A percentile compares a stretch with the other conserved stretches of the same genome.
These are phyloP conservation scores for Pandemis corylana DNA, from an alignment of 2,888 invertebrate species.

Conservation along the genomic window DNA sequence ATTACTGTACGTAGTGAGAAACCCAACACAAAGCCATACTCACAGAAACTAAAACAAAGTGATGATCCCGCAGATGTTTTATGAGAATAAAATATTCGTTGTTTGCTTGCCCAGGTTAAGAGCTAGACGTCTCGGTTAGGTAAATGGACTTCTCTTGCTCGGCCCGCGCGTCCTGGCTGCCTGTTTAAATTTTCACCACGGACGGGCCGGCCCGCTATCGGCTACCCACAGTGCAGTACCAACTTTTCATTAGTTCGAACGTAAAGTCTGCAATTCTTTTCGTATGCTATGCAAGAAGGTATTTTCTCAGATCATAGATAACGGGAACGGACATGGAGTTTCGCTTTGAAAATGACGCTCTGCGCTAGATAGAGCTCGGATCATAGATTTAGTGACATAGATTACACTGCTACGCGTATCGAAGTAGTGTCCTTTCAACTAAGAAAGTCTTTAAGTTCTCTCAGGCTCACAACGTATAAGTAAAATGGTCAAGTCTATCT, in stretches of 20 bases:
- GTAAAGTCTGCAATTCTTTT: slow-evolving; percentile 45
- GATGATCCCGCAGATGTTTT: slow-evolving; percentile 23
- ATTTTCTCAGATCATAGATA: neutral
- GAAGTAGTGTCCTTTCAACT: too few relatives aligned
- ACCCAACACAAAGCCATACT: neutral
- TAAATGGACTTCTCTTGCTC: slow-evolving; percentile 72
- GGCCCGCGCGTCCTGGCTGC: slow-evolving; percentile 51
- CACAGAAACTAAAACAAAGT: slow-evolving; percentile 3
- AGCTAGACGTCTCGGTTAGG: slow-evolving; percentile 49
- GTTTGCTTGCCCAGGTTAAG: slow-evolving; percentile 29
- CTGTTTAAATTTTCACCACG: slow-evolving; percentile 65
- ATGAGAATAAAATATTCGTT: slow-evolving; percentile 37
- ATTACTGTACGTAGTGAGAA: too few relatives aligned
- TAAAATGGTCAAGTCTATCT: too few relatives aligned
- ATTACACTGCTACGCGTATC: too few relatives aligned
- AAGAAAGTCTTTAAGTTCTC: too few relatives aligned
- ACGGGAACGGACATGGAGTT: neutral
- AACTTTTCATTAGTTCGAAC: slow-evolving; percentile 54
- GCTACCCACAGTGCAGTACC: slow-evolving; percentile 22
- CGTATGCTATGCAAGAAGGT: neutral
- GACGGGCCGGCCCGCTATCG: slow-evolving; percentile 43
- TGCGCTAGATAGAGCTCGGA: too few relatives aligned
- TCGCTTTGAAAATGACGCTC: too few relatives aligned
- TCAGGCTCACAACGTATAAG: too few relatives aligned
- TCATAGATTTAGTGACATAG: too few relatives aligned